Conservation (phyloP, 1,140 invertebrate genomes). For the Meteorus sp. region DNA sequence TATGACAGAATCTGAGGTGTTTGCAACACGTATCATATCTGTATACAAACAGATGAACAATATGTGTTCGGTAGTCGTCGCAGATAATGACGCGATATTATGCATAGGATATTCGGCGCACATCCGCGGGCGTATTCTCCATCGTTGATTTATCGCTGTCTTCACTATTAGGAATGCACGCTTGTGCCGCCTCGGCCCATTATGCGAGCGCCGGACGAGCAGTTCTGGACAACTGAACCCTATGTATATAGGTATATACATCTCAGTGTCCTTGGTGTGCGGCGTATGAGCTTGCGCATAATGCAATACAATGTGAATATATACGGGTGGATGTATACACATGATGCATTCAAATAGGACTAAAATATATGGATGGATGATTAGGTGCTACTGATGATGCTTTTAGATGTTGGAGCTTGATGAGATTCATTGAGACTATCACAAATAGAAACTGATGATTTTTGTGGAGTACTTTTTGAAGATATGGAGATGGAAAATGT, state of each 20-base stretch:
- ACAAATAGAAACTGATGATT: no score
- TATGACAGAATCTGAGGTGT: background rate
- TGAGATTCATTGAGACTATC: no score
- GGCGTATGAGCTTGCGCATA: no score
- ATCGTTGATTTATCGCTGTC: conserved; percentile 60
- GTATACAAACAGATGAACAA: conserved; percentile 2
- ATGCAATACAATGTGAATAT: conserved; percentile 51
- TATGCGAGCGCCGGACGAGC: conserved; percentile 46
- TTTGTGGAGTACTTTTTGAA: background rate
- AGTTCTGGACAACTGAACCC: no score
- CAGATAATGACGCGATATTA: conserved; percentile 59
- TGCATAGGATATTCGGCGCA: conserved; percentile 59
- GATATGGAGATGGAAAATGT: background rate
- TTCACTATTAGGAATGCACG: conserved; percentile 61
- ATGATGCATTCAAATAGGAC: no score
- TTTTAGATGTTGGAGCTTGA: no score
- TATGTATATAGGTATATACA: no score
- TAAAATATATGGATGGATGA: no score
- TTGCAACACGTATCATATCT: background rate
- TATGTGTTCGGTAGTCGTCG: conserved; percentile 26
- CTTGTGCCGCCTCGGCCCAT: conserved; percentile 44
- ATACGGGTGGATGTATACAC: conserved; percentile 38
- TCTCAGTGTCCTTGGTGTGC: conserved; percentile 34
- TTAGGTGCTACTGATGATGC: no score
- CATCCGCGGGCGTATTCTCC: conserved; percentile 59